A percentile compares a stretch with the other conserved stretches of the same genome.
phyloP scores from a whole-genome alignment of 2,113 vertebrate species.

The Cryptotis parvus region DNA sequence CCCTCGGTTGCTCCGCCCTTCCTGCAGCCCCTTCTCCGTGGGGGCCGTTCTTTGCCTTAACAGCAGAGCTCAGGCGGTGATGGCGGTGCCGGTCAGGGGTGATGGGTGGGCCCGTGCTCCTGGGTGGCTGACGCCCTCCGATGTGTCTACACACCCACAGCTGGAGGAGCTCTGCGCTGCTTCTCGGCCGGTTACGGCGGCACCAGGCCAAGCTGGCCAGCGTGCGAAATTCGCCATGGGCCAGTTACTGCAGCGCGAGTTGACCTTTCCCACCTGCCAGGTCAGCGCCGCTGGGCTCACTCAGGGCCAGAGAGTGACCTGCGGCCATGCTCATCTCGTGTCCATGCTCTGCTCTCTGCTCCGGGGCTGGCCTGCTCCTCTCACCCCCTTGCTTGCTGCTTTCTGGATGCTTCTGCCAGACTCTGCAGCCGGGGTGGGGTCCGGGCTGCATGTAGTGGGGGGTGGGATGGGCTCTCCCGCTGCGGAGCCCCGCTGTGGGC shows the following conservation, averaged over 20 bases:
- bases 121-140: slow-evolving; percentile 88
- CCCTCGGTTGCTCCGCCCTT: slow-evolving; percentile 1
- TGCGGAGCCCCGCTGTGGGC: slow-evolving; percentile 49
- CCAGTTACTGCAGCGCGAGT: slow-evolving; percentile 95
- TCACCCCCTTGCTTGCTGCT: slow-evolving; percentile 60
- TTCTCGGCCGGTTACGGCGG: slow-evolving; percentile 97
- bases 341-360: slow-evolving; percentile 70
- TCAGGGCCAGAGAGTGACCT: slow-evolving; percentile 79
- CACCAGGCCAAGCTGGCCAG: slow-evolving; percentile 98
- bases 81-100: too few species aligned
- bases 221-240: slow-evolving; percentile 92
- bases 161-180: slow-evolving; percentile 98
- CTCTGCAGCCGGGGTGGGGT: not conserved
- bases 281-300: slow-evolving; percentile 90
- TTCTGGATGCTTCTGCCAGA: slow-evolving; percentile 53
- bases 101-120: slow-evolving; percentile 77
- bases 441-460: slow-evolving; percentile 67
- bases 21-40: slow-evolving; percentile 49
- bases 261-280: slow-evolving; percentile 93
- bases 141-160: slow-evolving; percentile 92
- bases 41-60: slow-evolving; percentile 76
- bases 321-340: slow-evolving; percentile 81
- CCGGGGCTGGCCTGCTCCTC: slow-evolving; percentile 36
- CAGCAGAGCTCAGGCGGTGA: slow-evolving; percentile 76
- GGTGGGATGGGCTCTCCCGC: slow-evolving; percentile 46